Conservation (phyloP, 2,888 invertebrate species). For the Acanthococcus lagerstroemiae region DNA sequence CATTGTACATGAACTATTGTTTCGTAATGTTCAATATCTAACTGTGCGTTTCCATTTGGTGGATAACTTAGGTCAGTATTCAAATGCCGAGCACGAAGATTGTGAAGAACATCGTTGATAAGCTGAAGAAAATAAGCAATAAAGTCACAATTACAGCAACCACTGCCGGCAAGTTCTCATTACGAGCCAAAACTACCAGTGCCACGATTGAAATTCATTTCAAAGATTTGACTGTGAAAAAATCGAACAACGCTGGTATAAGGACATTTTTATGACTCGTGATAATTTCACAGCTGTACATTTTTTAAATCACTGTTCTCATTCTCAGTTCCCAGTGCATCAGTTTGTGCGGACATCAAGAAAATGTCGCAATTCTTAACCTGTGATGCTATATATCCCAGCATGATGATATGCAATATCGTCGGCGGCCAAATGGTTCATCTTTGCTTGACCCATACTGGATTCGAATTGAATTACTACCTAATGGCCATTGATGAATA, state of each 20-base stretch:
- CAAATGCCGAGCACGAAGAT: slow-evolving; percentile 67
- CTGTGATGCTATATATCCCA: slow-evolving; percentile 65
- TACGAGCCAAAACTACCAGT: slow-evolving; percentile 69
- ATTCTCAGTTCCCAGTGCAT: slow-evolving; percentile 42
- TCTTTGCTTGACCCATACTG: slow-evolving; percentile 34
- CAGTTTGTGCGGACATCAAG: slow-evolving; percentile 64
- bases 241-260: neutral
- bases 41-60: slow-evolving; percentile 1
- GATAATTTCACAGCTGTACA: too few species aligned
- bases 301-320: neutral
- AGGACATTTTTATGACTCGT: too few species aligned
- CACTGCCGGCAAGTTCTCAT: slow-evolving; percentile 56
- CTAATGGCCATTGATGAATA: slow-evolving; percentile 11
- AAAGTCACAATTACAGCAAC: slow-evolving; percentile 62
- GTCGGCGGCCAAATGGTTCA: slow-evolving; percentile 63
- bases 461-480: slow-evolving; percentile 20
- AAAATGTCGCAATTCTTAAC: slow-evolving; percentile 68
- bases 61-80: slow-evolving; percentile 61
- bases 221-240: slow-evolving; percentile 54
- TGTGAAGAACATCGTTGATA: slow-evolving; percentile 67
- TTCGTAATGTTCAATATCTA: neutral
- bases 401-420: slow-evolving; percentile 64
- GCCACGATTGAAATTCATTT: slow-evolving; percentile 75
- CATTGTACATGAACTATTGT: neutral
- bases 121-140: slow-evolving; percentile 68